Conservation (phyloP, 2,888 invertebrate genomes). For the Epirrhoe tristata region DNA sequence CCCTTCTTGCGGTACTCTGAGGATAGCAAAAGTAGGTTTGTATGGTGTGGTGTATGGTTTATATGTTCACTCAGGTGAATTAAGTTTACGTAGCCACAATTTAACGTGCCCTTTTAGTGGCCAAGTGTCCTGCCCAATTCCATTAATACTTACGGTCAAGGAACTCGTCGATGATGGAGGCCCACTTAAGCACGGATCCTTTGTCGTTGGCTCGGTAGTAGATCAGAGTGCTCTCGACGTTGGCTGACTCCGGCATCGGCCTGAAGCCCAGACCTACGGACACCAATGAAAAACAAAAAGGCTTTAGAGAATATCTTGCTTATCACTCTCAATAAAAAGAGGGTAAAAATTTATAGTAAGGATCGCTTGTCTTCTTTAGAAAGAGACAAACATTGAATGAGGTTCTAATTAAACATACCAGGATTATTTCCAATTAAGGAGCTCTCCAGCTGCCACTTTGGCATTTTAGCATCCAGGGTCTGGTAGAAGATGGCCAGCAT, state of each 20-base stretch:
- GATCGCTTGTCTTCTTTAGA: no score
- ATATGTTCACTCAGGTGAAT: no score
- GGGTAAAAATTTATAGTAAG: no score
- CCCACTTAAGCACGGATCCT: conserved; percentile 93
- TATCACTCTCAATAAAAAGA: no score
- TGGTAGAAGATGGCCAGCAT: conserved; percentile 98
- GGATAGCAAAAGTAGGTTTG: conserved; percentile 15
- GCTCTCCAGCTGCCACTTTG: conserved; percentile 95
- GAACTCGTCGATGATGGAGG: conserved; percentile 90
- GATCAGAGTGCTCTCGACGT: conserved; percentile 97
- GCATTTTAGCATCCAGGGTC: conserved; percentile 93
- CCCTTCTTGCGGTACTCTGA: conserved; percentile 82
- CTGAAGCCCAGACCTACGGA: conserved; percentile 96
- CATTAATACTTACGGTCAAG: conserved; percentile 87
- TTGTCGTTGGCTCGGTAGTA: conserved; percentile 94
- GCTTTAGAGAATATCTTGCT: no score
- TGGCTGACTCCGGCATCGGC: conserved; percentile 95
- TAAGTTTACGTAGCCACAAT: no score
- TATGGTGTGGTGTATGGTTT: neutral
- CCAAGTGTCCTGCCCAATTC: no score
- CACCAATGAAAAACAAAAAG: neutral
- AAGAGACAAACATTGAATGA: no score
- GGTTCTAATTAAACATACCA: conserved; percentile 83
- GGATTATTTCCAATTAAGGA: conserved; percentile 97
- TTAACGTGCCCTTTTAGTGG: no score